A percentile compares a stretch with the other conserved stretches of the same genome.
These are phyloP conservation scores for Pollimyrus isidori DNA, from an alignment of 2,113 vertebrate genomes.

Conservation along the genomic window DNA sequence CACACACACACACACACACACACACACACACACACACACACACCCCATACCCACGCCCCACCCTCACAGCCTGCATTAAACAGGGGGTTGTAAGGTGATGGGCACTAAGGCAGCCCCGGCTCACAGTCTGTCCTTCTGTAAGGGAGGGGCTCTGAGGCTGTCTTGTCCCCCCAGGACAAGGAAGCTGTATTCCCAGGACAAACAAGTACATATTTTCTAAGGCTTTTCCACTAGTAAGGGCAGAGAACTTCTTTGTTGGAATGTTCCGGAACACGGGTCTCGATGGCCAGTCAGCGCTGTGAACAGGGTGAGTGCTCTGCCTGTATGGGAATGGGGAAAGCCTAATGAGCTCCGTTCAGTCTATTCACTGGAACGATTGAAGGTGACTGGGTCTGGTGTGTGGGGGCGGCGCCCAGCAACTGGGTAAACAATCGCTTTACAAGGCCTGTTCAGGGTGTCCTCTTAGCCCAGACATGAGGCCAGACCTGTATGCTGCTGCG, in stretches of 20 bases:
- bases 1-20: neutral
- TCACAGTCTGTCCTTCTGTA: slow-evolving; percentile 18
- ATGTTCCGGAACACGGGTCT: slow-evolving; percentile 1
- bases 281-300: neutral
- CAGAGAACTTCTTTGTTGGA: slow-evolving; percentile 25
- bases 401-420: neutral
- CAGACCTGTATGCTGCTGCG: neutral
- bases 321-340: neutral
- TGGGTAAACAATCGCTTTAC: neutral
- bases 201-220: slow-evolving; percentile 67
- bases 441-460: neutral
- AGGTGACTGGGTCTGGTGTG: neutral
- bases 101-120: slow-evolving; percentile 23
- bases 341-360: too few species aligned
- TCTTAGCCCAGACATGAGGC: neutral
- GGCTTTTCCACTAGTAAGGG: slow-evolving; percentile 29
- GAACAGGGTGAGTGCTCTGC: neutral
- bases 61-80: slow-evolving; percentile 37
- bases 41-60: slow-evolving; percentile 28
- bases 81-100: neutral
- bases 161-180: slow-evolving; percentile 52
- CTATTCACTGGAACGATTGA: neutral
- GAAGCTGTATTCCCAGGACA: slow-evolving; percentile 65
- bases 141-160: slow-evolving; percentile 27
- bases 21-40: slow-evolving; percentile 31